Conservation (phyloP, 2,888 invertebrate genomes). For the Acrobasis repandana region DNA sequence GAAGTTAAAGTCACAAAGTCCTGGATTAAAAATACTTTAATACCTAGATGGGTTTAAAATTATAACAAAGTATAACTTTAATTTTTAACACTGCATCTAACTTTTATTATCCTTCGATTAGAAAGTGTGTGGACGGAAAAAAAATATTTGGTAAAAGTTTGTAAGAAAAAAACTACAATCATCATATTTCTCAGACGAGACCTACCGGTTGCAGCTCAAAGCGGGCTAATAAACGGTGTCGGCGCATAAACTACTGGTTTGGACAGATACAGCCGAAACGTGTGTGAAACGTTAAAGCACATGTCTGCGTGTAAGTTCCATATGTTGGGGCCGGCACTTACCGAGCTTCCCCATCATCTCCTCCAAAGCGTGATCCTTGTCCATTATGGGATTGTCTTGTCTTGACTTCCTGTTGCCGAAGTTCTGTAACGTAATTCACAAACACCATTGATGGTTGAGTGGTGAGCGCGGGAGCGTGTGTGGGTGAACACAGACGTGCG, state of each 20-base stretch:
- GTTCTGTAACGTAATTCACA: slow-evolving; percentile 59
- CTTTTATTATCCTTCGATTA: slow-evolving; percentile 10
- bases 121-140: slow-evolving; percentile 18
- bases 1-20: no score
- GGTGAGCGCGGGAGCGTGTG: slow-evolving; percentile 49
- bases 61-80: no score
- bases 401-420: slow-evolving; percentile 39
- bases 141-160: slow-evolving; percentile 1
- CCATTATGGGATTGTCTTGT: slow-evolving; percentile 66
- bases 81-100: no score
- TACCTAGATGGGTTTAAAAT: no score
- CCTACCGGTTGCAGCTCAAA: slow-evolving; percentile 43
- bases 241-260: slow-evolving; percentile 13
- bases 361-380: slow-evolving; percentile 85
- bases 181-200: slow-evolving; percentile 46
- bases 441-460: slow-evolving; percentile 64
- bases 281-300: slow-evolving; percentile 44
- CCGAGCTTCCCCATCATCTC: slow-evolving; percentile 87
- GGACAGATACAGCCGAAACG: slow-evolving; percentile 25
- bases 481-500: slow-evolving; percentile 59
- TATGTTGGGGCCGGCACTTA: slow-evolving; percentile 65
- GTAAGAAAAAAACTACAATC: slow-evolving; percentile 1
- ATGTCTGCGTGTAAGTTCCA: slow-evolving; percentile 38
- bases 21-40: no score
- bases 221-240: slow-evolving; percentile 40